Evolutionary conservation across 1,140 invertebrate genomes (phyloP), one percentile per base, ranked within the genome.

Genomic region (Cepaea nemoralis): DNA sequence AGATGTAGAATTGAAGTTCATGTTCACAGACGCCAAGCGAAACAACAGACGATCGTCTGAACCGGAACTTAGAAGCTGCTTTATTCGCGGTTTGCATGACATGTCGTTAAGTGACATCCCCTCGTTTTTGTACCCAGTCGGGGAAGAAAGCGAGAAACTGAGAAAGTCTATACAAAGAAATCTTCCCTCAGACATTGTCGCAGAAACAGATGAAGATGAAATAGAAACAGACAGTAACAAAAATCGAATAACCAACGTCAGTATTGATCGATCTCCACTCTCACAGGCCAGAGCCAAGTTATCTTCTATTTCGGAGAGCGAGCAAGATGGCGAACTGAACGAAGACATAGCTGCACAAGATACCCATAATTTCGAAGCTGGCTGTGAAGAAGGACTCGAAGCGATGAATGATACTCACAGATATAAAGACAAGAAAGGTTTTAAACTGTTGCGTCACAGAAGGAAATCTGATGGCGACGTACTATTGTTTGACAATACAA

Each of bases 381-480:
- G 6, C 33, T 63, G 2, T 2, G 22, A 63, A 19, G 27, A 63
- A 6, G 27, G 22, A 31, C 16, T 8, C 6, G 59, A 63, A 63
- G 5, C 59, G 27, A 31, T 10, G 0, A 6, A 2, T 27, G 59
- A 6, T 31, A 63, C 10, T 19, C 27, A 16, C 59, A 63, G 33
- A 31, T 2, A 31, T 22, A 16, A 6, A 10, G 59, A 31, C 10
- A 63, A 31, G 5, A 63, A 31, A 31, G 10, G 27, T 19, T 27
- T 63, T 1, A 27, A 27, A 63, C 5, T 16, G 19, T 42, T 42
- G 19, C 69, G 24, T 24, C 35, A 59, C 16, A 35, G 77, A 63
- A 37, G 77, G 3, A 69, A 45, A 42, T 78, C 77, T 8, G 77
- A 78, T 19, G 77, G 77, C 12, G 77, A 78, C 63, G 50, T 78